Conservation (phyloP, 2,888 invertebrate genomes). For the Ligdia adustata region DNA sequence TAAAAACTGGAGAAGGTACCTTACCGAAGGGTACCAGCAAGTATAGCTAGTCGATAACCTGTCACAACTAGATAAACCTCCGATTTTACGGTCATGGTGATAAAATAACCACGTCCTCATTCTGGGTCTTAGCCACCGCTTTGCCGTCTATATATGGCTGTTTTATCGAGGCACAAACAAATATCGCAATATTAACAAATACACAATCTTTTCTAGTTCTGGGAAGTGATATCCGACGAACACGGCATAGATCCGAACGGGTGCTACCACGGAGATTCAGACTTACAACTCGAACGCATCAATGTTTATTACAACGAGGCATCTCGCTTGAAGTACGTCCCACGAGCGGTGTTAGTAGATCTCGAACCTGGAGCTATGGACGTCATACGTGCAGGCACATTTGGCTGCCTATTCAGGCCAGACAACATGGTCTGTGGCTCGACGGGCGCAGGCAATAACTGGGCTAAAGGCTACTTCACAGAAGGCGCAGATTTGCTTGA, state of each 20-base stretch:
- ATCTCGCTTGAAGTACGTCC: constrained; percentile 61
- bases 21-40: too few species aligned
- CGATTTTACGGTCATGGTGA: too few species aligned
- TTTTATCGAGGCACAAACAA: too few species aligned
- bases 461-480: constrained; percentile 87
- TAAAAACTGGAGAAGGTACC: too few species aligned
- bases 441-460: constrained; percentile 84
- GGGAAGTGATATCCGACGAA: constrained; percentile 92
- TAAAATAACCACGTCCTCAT: too few species aligned
- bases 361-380: constrained; percentile 83
- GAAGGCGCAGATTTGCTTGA: constrained; percentile 87
- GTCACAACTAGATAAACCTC: too few species aligned
- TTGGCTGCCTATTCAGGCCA: constrained; percentile 87
- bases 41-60: too few species aligned
- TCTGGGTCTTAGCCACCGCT: too few species aligned
- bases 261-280: constrained; percentile 85
- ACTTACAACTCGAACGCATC: constrained; percentile 89
- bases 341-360: constrained; percentile 67
- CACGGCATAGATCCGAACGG: constrained; percentile 87
- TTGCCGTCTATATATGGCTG: too few species aligned
- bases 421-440: constrained; percentile 88
- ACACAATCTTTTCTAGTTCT: constrained; percentile 82
- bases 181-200: not conserved
- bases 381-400: constrained; percentile 85
- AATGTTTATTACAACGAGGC: constrained; percentile 91